Percentiles rank a stretch among this genome's conserved stretches.
phyloP scores from a whole-genome alignment of 1,140 invertebrate genomes.

The Branchinecta lindahli region DNA sequence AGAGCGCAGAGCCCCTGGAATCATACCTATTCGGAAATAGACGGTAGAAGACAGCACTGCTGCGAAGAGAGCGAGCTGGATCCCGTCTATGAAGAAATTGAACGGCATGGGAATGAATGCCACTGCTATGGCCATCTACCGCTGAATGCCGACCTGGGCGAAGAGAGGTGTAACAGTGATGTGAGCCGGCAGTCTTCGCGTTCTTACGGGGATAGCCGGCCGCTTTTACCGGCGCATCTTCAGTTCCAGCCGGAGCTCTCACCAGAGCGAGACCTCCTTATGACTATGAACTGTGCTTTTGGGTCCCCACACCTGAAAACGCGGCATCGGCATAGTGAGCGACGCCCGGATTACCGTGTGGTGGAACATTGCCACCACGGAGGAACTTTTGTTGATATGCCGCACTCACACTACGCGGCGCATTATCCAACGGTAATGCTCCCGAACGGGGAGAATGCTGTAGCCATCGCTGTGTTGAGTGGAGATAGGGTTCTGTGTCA shows the following conservation, averaged over 20 bases:
- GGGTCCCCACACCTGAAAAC: constrained; percentile 21
- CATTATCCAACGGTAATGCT: constrained; percentile 17
- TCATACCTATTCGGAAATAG: constrained; percentile 48
- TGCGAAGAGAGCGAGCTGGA: constrained; percentile 31
- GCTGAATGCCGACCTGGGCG: constrained; percentile 58
- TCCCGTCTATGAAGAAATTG: constrained; percentile 65
- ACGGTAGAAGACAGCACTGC: constrained; percentile 31
- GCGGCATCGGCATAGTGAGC: constrained; percentile 14
- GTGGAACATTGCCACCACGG: constrained; percentile 23
- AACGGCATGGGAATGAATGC: constrained; percentile 32
- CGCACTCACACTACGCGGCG: constrained; percentile 18
- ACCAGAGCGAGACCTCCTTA: constrained; percentile 20
- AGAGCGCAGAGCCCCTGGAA: constrained; percentile 40
- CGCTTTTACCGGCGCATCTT: constrained; percentile 43
- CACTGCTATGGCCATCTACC: constrained; percentile 17
- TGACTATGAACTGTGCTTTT: constrained; percentile 22
- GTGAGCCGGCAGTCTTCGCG: constrained; percentile 56
- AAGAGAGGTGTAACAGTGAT: constrained; percentile 55
- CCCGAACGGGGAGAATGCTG: constrained; percentile 29
- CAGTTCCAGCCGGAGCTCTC: constrained; percentile 35
- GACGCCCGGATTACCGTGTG: neutral
- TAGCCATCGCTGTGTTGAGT: constrained; percentile 57
- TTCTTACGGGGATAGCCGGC: constrained; percentile 61
- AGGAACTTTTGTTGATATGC: constrained; percentile 20
- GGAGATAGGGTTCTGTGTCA: constrained; percentile 68